Evolutionary conservation across 2,797 vertebrate genomes (phyloP).

Genomic region (Hipposideros larvatus): DNA sequence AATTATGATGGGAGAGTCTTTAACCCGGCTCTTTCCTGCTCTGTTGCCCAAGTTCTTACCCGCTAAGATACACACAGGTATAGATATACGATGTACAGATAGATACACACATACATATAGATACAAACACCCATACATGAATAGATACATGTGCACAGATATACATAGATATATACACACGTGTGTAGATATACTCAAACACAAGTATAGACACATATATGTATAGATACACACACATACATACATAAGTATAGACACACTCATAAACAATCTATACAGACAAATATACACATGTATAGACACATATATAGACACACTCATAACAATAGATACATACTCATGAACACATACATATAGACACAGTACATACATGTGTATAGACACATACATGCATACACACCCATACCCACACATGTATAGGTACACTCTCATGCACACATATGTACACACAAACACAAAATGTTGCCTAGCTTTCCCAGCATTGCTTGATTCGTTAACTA

Average conservation of each 20-base stretch:
- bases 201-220: background rate
- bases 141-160: background rate
- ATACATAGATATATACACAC: too few species aligned
- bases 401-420: background rate
- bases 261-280: background rate
- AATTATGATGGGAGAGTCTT: background rate
- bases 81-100: background rate
- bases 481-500: background rate
- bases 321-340: background rate
- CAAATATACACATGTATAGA: background rate
- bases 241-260: background rate
- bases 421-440: background rate
- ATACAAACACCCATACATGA: fast-evolving
- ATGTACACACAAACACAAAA: background rate
- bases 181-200: background rate
- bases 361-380: background rate
- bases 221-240: background rate
- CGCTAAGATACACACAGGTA: background rate
- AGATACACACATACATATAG: background rate
- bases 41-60: background rate
- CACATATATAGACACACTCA: background rate
- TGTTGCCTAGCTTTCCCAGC: background rate
- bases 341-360: background rate
- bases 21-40: background rate
- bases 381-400: background rate